phyloP scores from a whole-genome alignment of 2,797 vertebrate genomes.

The Hippocampus kuda region DNA sequence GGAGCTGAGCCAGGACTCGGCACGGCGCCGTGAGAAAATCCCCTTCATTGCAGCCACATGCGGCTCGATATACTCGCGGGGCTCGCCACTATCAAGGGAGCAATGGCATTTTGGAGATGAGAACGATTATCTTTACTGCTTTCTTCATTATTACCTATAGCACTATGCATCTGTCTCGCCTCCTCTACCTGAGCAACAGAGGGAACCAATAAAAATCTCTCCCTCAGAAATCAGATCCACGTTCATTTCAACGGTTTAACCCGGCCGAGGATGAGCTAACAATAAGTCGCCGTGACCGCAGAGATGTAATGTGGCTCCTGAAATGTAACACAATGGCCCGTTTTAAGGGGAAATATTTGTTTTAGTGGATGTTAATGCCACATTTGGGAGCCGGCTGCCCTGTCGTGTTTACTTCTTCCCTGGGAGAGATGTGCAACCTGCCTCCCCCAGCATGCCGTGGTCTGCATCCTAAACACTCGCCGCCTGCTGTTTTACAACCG shows the following conservation, averaged over 20 bases:
- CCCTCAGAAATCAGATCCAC: not conserved
- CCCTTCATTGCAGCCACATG: constrained; percentile 9
- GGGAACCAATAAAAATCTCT: not conserved
- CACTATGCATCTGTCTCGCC: not conserved
- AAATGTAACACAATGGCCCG: constrained; percentile 6
- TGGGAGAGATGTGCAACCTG: constrained; percentile 42
- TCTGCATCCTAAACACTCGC: constrained; percentile 33
- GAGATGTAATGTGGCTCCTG: not conserved
- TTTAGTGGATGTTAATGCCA: constrained; percentile 35
- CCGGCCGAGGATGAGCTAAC: not conserved
- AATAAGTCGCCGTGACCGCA: not conserved
- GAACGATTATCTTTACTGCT: not conserved
- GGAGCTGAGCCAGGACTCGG: constrained; percentile 91
- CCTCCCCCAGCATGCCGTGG: constrained; percentile 20
- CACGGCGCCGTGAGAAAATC: constrained; percentile 78
- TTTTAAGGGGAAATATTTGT: constrained; percentile 24
- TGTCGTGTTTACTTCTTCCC: constrained; percentile 43
- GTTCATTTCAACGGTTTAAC: not conserved
- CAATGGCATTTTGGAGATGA: not conserved
- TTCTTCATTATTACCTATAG: not conserved
- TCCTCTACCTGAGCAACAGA: not conserved
- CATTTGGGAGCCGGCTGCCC: constrained; percentile 30
- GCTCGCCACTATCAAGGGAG: not conserved
- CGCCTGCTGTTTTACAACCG: constrained; percentile 20
- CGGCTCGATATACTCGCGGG: constrained; percentile 4